These are phyloP conservation scores for Tupaia tana DNA, from an alignment of 2,113 vertebrate genomes.

Conservation along the genomic window DNA sequence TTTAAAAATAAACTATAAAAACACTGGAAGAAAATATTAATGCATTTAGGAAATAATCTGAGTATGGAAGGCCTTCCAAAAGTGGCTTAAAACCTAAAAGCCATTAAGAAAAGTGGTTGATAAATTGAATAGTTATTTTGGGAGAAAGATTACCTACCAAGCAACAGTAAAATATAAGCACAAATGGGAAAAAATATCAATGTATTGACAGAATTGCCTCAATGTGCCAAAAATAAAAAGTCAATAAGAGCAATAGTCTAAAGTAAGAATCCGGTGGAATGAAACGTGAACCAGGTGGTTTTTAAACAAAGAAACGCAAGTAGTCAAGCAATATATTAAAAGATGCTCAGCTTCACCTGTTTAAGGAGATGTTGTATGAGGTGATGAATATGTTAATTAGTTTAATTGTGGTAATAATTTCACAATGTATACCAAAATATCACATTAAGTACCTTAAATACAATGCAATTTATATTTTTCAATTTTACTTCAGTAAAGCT, in stretches of 20 bases:
- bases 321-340: neutral
- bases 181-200: neutral
- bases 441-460: neutral
- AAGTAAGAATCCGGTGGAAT: neutral
- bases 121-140: conserved; percentile 1
- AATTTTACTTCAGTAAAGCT: neutral
- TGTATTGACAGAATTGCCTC: neutral
- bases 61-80: neutral
- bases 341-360: neutral
- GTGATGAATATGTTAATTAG: neutral
- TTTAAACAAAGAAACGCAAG: neutral
- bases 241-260: neutral
- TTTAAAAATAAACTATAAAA: neutral
- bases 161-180: neutral
- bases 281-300: neutral
- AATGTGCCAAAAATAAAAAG: neutral
- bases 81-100: neutral
- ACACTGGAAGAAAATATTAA: neutral
- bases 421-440: neutral
- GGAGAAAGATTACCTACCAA: neutral
- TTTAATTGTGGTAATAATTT: neutral
- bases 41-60: conserved; percentile 33
- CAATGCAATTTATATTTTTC: neutral
- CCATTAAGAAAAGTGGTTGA: conserved; percentile 1
- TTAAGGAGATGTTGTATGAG: neutral